These are phyloP conservation scores for Myripristis jacobus DNA, from an alignment of 2,797 vertebrate species.

Conservation along the genomic window DNA sequence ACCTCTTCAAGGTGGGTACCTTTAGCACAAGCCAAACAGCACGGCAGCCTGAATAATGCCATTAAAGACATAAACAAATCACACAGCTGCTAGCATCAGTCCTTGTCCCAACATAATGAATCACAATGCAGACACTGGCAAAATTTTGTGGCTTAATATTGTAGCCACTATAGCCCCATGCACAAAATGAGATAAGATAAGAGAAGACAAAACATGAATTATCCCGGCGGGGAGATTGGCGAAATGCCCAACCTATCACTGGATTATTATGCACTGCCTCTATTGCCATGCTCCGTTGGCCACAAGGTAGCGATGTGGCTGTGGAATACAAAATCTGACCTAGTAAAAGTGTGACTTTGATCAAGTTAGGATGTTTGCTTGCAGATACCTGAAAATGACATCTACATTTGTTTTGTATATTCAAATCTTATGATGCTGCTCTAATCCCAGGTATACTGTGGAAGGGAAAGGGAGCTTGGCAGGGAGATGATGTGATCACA, in stretches of 20 bases:
- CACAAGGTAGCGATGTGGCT: neutral
- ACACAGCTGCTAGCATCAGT: conserved; percentile 31
- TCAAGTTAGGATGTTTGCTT: neutral
- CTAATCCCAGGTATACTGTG: neutral
- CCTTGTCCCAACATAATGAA: conserved; percentile 6
- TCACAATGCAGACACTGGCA: conserved; percentile 18
- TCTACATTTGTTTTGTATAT: neutral
- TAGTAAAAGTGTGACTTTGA: neutral
- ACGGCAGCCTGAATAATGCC: conserved; percentile 38
- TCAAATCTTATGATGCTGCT: neutral
- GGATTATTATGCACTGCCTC: neutral
- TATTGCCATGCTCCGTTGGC: neutral
- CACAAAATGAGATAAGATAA: conserved; percentile 18
- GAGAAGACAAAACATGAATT: neutral
- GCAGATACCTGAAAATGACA: neutral
- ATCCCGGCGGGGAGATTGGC: neutral
- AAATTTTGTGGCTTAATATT: neutral
- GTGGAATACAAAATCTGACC: neutral
- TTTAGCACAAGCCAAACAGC: conserved; percentile 54
- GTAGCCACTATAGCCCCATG: neutral
- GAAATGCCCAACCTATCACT: neutral
- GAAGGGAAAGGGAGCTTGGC: neutral
- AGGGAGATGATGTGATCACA: conserved; percentile 33
- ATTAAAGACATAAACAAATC: conserved; percentile 31
- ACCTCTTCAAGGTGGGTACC: conserved; percentile 53